These are phyloP conservation scores for Aphaenogaster ashmeadi DNA, from an alignment of 1,140 invertebrate species.

Conservation along the genomic window DNA sequence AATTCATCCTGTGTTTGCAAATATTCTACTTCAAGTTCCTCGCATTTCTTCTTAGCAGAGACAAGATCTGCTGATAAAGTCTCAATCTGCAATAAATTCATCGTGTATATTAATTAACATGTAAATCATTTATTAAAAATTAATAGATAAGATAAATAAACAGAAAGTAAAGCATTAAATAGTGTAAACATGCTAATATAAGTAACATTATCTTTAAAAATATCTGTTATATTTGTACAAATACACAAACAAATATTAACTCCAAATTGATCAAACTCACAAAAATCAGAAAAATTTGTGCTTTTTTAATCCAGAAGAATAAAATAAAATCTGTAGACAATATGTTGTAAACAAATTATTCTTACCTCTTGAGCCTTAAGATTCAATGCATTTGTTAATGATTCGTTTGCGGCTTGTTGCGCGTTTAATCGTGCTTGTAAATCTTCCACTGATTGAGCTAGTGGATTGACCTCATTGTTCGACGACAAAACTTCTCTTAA, in stretches of 20 bases:
- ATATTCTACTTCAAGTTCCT: slow-evolving; percentile 80
- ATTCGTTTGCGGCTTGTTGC: slow-evolving; percentile 88
- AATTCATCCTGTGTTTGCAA: slow-evolving; percentile 79
- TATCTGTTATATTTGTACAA: neutral
- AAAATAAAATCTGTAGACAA: neutral
- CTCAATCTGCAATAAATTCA: slow-evolving; percentile 82
- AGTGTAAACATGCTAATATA: neutral
- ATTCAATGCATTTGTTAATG: slow-evolving; percentile 84
- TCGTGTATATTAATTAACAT: neutral
- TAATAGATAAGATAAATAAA: slow-evolving; percentile 3
- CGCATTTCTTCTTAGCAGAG: slow-evolving; percentile 76
- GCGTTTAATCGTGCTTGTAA: slow-evolving; percentile 89
- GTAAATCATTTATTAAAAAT: neutral
- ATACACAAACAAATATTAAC: slow-evolving; percentile 65
- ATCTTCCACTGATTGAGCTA: slow-evolving; percentile 89
- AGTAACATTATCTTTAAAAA: neutral
- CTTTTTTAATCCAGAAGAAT: slow-evolving; percentile 49
- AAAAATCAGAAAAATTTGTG: slow-evolving; percentile 58
- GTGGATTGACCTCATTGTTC: slow-evolving; percentile 88
- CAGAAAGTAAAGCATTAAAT: neutral
- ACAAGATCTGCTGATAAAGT: slow-evolving; percentile 78
- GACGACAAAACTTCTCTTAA: slow-evolving; percentile 89
- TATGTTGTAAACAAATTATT: slow-evolving; percentile 33
- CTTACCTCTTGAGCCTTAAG: slow-evolving; percentile 87
- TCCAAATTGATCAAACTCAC: slow-evolving; percentile 83